Evolutionary conservation across 2,888 invertebrate species (phyloP).

Genomic region (Lochmaea capreae): DNA sequence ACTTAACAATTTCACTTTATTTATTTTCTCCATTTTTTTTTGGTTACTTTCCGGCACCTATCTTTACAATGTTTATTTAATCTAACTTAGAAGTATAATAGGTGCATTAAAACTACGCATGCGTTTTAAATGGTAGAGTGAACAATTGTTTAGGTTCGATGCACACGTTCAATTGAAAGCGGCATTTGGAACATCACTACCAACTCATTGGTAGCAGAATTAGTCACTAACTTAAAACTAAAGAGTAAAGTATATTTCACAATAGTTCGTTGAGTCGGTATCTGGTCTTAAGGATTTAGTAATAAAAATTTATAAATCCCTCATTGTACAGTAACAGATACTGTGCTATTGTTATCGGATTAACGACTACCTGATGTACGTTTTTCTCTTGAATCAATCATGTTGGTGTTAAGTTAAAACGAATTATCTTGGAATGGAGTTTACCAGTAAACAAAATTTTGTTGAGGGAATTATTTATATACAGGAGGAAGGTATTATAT

Average conservation of each 20-base stretch:
- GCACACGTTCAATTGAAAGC: conserved; percentile 47
- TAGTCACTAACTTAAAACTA: conserved; percentile 2
- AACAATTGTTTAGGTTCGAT: conserved; percentile 48
- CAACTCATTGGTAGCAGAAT: neutral
- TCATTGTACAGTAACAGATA: too few relatives aligned
- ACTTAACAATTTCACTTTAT: conserved; percentile 44
- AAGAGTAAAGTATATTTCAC: neutral
- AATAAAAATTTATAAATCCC: too few relatives aligned
- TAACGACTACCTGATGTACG: too few relatives aligned
- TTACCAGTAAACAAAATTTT: too few relatives aligned
- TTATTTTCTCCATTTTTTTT: conserved; percentile 43
- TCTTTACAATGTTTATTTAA: conserved; percentile 35
- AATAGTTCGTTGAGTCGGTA: too few relatives aligned
- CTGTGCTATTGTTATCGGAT: too few relatives aligned
- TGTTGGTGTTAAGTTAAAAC: too few relatives aligned
- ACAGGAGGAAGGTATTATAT: too few relatives aligned
- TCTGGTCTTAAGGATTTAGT: too few relatives aligned
- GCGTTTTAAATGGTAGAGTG: conserved; percentile 38
- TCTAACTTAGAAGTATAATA: conserved; percentile 4
- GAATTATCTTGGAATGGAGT: too few relatives aligned
- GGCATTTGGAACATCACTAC: conserved; percentile 6
- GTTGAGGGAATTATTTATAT: too few relatives aligned
- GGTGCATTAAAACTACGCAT: conserved; percentile 31
- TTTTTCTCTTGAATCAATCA: too few relatives aligned
- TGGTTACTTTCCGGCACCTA: conserved; percentile 30